Evolutionary conservation across 2,797 vertebrate genomes (phyloP).

Genomic region (Tragelaphus eurycerus): DNA sequence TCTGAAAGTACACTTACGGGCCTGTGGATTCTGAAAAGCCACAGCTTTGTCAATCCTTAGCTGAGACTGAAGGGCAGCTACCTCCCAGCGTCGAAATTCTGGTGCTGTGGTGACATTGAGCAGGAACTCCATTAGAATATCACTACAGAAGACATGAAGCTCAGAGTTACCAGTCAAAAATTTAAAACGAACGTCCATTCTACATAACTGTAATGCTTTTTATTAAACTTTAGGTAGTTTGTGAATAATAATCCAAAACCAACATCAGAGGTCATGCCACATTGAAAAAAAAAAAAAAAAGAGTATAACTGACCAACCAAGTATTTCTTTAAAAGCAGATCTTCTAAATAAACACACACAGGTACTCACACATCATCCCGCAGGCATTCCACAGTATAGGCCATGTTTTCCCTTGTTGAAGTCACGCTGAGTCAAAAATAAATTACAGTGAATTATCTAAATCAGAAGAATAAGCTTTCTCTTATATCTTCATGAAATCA

Average conservation of each 20-base stretch:
- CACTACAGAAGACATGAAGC: constrained; percentile 79
- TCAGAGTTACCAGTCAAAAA: not conserved
- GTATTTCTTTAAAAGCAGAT: not conserved
- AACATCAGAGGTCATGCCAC: not conserved
- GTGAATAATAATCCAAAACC: not conserved
- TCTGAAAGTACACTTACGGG: constrained; percentile 83
- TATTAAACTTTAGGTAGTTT: not conserved
- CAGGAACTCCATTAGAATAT: constrained; percentile 91
- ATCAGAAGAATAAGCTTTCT: constrained; percentile 1
- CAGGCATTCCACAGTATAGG: constrained; percentile 93
- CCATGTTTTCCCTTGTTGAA: constrained; percentile 92
- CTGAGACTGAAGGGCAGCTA: constrained; percentile 85
- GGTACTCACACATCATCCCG: constrained; percentile 93
- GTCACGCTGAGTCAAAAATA: constrained; percentile 86
- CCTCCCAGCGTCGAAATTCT: constrained; percentile 94
- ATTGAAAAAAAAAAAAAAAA: not conserved
- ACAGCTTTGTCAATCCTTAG: constrained; percentile 89
- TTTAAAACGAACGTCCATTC: not conserved
- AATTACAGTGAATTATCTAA: not conserved
- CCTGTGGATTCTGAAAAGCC: constrained; percentile 90
- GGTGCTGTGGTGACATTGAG: constrained; percentile 90
- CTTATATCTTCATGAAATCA: not conserved
- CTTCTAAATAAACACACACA: not conserved
- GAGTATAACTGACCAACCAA: not conserved
- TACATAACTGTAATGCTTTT: not conserved